These are phyloP conservation scores for Trididemnum miniatum DNA, from an alignment of 23 tunicate genomes.

Conservation along the genomic window DNA sequence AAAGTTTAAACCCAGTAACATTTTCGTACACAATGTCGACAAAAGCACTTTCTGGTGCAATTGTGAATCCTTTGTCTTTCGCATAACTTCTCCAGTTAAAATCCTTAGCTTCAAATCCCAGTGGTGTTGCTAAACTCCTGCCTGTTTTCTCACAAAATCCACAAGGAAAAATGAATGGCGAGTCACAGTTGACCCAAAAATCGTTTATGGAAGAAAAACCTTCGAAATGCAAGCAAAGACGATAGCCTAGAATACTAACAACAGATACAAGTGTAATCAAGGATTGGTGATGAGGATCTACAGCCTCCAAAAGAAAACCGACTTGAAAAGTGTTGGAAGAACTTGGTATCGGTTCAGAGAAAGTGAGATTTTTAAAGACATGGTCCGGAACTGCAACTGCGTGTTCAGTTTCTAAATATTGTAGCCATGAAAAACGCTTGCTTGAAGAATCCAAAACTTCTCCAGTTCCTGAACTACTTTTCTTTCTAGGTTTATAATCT, in stretches of 20 bases:
- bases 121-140: conserved; percentile 54
- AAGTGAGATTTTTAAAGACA: conserved; percentile 27
- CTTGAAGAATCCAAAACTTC: neutral
- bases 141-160: conserved; percentile 74
- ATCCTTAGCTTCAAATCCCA: conserved; percentile 26
- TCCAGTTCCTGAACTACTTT: neutral
- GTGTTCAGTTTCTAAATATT: conserved; percentile 44
- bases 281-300: conserved; percentile 76
- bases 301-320: conserved; percentile 65
- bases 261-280: conserved; percentile 62
- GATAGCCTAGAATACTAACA: conserved; percentile 41
- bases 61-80: neutral
- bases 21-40: neutral
- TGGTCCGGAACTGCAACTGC: conserved; percentile 44
- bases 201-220: conserved; percentile 67
- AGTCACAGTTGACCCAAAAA: conserved; percentile 76
- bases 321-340: conserved; percentile 41
- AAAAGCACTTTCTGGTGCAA: conserved; percentile 46
- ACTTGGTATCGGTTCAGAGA: conserved; percentile 25
- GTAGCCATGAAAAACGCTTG: conserved; percentile 33
- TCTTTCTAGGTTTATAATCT: neutral
- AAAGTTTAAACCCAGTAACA: conserved; percentile 43
- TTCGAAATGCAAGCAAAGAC: conserved; percentile 72
- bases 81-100: conserved; percentile 65
- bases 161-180: conserved; percentile 80